Base-by-base conservation (phyloP, 2,113 vertebrate genomes). In the Cranoglanis bouderius region DNA sequence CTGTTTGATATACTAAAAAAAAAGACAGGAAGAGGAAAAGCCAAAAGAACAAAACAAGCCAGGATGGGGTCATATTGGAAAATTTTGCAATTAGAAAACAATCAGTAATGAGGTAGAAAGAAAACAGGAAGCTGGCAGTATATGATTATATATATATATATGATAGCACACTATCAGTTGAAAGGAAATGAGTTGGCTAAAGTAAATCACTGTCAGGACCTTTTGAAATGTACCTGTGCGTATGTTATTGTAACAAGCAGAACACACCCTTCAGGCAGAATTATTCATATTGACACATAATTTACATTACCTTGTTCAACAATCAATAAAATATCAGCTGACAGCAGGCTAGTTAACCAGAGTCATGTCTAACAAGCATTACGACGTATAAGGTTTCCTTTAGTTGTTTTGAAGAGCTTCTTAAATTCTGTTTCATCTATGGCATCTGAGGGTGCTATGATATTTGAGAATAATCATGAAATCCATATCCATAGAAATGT, bases 1-100 rank as follows among this genome's bases (percentile, higher is more conserved):
- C 89, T 91, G 82, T 90, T 88, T 92, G 90, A 74, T 87, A 46
- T 87, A 57, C 89, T 53, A 85, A 91, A 26, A 86, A 57, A 63
- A 67, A 81, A 83, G n/a, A n/a, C n/a, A 53, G 38, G 87, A 85
- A 82, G 81, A 85, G 59, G 78, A 29, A 75, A 87, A 46, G 7
- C 32, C 53, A 29, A 74, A 92, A 88, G 55, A 26, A 26, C 46
- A 7, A 61, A 87, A 82, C 70, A 88, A 89, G 59, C 32, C 59
- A 55, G 89, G 91, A 84, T 94, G 35, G 87, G 35, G 46, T 92
- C 90, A 93, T 55, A 13, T 13, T 43, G 9, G 18, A 43, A 90
- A 92, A 94, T 91, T 92, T 87, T 72, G 55, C 63, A 86, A 90
- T 67, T 61, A 40, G 85, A 6, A 82, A 75, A 85, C 46, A 38